Base-by-base conservation (phyloP, 1,140 invertebrate genomes). In the Dreissena rostriformis region DNA sequence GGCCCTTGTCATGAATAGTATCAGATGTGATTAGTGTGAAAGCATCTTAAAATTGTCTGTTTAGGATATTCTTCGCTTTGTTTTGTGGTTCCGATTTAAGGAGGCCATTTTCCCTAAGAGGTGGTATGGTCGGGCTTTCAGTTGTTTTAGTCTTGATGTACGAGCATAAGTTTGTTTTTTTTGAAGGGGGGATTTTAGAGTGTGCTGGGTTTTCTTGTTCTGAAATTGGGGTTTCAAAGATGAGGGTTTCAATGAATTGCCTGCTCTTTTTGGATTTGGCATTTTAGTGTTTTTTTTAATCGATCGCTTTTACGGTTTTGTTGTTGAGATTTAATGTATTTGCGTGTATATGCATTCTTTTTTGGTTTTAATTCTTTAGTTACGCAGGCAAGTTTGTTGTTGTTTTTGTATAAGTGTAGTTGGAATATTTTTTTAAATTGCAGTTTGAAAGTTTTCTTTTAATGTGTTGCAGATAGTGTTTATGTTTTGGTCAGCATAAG, bases 121-220 rank as follows among this genome's bases (percentile, higher is more conserved):
- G 51, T 12, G 51, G 55, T 17, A 80, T 52, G 22, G 15, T 68
- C n/a, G n/a, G n/a, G n/a, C n/a, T n/a, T 28, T 26, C 19, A 39
- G 52, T 39, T 29, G n/a, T n/a, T 85, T 52, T 75, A 28, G 39
- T 6, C 70, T 80, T 85, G 55, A 85, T 85, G 49, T 80, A 85
- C 26, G 82, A 78, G 24, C 71, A 84, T 51, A n/a, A n/a, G 78
- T 10, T 2, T 72, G 77, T 77, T 78, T 72, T 11, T 52, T 29
- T 17, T n/a, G n/a, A n/a, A n/a, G n/a, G n/a, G n/a, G n/a, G n/a
- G 8, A 24, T 61, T 49, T 66, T 55, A n/a, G 24, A 66, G 12
- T 51, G 24, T 28, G 26, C 29, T n/a, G 51, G 15, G 29, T 78
- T 66, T n/a, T 52, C 80, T 63, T 82, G n/a, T n/a, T n/a, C 70